These are phyloP conservation scores for Sebastes ruberrimus DNA, from an alignment of 2,797 vertebrate species.

Conservation along the genomic window DNA sequence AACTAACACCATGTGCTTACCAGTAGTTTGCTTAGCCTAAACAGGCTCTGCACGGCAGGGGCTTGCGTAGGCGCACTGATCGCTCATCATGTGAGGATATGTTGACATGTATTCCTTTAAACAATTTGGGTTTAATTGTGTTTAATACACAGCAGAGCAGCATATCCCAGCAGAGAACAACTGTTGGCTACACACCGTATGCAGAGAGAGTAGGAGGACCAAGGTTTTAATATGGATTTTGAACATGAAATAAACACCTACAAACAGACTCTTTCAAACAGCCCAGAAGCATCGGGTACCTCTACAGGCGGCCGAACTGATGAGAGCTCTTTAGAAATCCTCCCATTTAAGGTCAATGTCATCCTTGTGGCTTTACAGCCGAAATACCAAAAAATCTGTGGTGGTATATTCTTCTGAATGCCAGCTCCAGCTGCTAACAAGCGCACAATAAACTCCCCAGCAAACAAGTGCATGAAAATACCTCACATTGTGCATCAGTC, in stretches of 20 bases:
- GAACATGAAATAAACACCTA: not conserved
- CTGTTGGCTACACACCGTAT: not conserved
- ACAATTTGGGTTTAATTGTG: not conserved
- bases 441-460: slow-evolving; percentile 9
- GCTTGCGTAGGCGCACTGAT: too few relatives aligned
- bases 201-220: not conserved
- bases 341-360: slow-evolving; percentile 57
- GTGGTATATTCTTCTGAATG: slow-evolving; percentile 65
- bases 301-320: not conserved
- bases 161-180: not conserved
- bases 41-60: not conserved
- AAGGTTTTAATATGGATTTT: slow-evolving; percentile 1
- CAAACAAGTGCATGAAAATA: slow-evolving; percentile 11
- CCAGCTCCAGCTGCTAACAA: slow-evolving; percentile 43
- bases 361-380: slow-evolving; percentile 41
- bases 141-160: not conserved
- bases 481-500: not conserved
- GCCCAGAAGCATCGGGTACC: not conserved
- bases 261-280: not conserved
- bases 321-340: slow-evolving; percentile 5
- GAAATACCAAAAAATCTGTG: slow-evolving; percentile 64
- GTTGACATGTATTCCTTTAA: too few relatives aligned
- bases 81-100: too few relatives aligned
- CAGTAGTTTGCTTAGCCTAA: not conserved
- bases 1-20: too few relatives aligned